Evolutionary conservation across 2,888 invertebrate species (phyloP), one percentile per base, ranked within the genome.

Genomic region (Calliphora vomitoria): DNA sequence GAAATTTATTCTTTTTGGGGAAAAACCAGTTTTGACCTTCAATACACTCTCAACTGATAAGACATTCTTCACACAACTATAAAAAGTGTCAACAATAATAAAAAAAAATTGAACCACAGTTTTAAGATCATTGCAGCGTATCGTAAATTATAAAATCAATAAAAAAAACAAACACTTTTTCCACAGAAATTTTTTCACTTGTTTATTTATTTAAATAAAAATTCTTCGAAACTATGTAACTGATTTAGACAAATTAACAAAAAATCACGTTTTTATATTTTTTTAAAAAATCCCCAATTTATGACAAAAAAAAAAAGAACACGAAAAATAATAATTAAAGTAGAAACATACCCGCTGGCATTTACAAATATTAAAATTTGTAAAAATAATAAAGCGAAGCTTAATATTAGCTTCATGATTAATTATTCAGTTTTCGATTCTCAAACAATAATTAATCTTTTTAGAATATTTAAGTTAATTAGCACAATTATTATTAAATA

Each of bases 271-370:
- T 6, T 50, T n/a, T 10, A 44, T 25, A 1, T 25, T 25, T 25
- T 25, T 25, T 13, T 13, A 44, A 55, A 20, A 55, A 55, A 55
- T 20, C 20, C 55, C 55, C 20, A 50, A 6, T 20, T 18, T 4
- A 55, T 20, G 20, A n/a, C n/a, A n/a, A 2, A 0, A 25, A 35
- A 71, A 55, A 69, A 38, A 15, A 4, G 15, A 47, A 4, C 4
- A 8, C 10, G 11, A 50, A 62, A 47, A 47, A 31, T n/a, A 47
- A n/a, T 38, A 50, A 76, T 44, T 2, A 13, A 6, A 31, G 4
- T 18, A 18, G n/a, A 38, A 80, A 92, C 92, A 90, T 84, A 92
- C 92, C 92, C 92, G 55, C 88, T 87, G 62, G 90, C 91, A 82
- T 90, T 89, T 47, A 90, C 90, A 44, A 90, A 88, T 38, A 91